phyloP scores from a whole-genome alignment of 2,888 invertebrate genomes.

The Eulithis prunata region DNA sequence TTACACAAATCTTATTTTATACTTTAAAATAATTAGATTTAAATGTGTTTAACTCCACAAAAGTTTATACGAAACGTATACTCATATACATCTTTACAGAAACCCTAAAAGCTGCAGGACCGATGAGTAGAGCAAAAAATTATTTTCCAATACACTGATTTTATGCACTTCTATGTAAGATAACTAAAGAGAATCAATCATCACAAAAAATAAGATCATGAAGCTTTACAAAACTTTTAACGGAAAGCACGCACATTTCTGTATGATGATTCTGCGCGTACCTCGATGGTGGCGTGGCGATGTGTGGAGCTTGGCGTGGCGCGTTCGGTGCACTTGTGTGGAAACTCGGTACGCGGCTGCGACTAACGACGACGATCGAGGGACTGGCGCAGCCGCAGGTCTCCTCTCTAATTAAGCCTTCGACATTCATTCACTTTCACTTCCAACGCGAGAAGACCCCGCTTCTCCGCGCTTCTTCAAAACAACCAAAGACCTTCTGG shows the following conservation, averaged over 20 bases:
- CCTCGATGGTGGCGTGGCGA: slow-evolving; percentile 58
- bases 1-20: too few relatives aligned
- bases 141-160: neutral
- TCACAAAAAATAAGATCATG: slow-evolving; percentile 9
- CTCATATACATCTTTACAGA: neutral
- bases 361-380: slow-evolving; percentile 71
- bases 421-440: slow-evolving; percentile 84
- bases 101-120: too few relatives aligned
- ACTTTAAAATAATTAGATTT: too few relatives aligned
- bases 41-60: too few relatives aligned
- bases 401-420: slow-evolving; percentile 84
- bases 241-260: slow-evolving; percentile 37
- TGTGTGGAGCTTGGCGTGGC: slow-evolving; percentile 45
- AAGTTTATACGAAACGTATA: too few relatives aligned
- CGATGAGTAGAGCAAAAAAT: neutral
- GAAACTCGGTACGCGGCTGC: slow-evolving; percentile 63
- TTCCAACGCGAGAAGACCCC: slow-evolving; percentile 79
- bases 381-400: slow-evolving; percentile 77
- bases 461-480: slow-evolving; percentile 67
- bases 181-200: neutral
- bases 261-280: slow-evolving; percentile 53
- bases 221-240: slow-evolving; percentile 24
- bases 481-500: slow-evolving; percentile 76
- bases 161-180: neutral
- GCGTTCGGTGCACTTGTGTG: slow-evolving; percentile 38